phyloP scores from a whole-genome alignment of 2,113 vertebrate genomes.

The Paedocypris sp. region DNA sequence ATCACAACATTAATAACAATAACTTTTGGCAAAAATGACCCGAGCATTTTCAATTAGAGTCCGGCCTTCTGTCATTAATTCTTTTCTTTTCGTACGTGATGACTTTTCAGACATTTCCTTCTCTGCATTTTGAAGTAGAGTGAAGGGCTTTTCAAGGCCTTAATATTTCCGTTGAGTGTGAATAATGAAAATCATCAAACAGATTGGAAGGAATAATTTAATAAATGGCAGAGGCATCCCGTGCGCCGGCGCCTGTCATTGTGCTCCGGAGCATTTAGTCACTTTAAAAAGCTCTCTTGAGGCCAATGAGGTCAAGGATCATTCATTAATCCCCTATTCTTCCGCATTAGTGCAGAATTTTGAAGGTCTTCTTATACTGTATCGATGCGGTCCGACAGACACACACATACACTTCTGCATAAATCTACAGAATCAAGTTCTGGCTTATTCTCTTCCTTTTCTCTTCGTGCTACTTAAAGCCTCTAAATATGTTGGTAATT shows the following conservation, averaged over 20 bases:
- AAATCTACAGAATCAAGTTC: constrained; percentile 3
- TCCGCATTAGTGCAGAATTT: constrained; percentile 15
- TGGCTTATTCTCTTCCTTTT: neutral
- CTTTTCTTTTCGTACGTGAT: constrained; percentile 10
- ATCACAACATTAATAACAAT: constrained; percentile 8
- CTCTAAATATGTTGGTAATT: constrained; percentile 1
- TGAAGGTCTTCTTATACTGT: constrained; percentile 19
- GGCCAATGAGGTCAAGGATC: constrained; percentile 36
- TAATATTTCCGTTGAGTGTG: constrained; percentile 32
- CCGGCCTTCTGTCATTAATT: too few relatives aligned
- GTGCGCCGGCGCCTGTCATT: constrained; percentile 22
- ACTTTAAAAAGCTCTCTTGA: constrained; percentile 31
- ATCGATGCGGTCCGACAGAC: neutral
- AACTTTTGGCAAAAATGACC: neutral
- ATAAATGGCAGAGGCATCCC: constrained; percentile 26
- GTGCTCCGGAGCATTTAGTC: constrained; percentile 29
- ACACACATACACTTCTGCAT: too few relatives aligned
- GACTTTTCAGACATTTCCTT: constrained; percentile 25
- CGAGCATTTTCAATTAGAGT: constrained; percentile 6
- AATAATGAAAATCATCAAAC: constrained; percentile 41
- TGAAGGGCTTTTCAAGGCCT: constrained; percentile 42
- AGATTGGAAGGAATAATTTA: constrained; percentile 39
- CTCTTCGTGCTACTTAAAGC: constrained; percentile 5
- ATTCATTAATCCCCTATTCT: constrained; percentile 30
- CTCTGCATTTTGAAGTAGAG: constrained; percentile 29